Conservation (phyloP, 2,888 invertebrate species). For the Plagodis pulveraria region DNA sequence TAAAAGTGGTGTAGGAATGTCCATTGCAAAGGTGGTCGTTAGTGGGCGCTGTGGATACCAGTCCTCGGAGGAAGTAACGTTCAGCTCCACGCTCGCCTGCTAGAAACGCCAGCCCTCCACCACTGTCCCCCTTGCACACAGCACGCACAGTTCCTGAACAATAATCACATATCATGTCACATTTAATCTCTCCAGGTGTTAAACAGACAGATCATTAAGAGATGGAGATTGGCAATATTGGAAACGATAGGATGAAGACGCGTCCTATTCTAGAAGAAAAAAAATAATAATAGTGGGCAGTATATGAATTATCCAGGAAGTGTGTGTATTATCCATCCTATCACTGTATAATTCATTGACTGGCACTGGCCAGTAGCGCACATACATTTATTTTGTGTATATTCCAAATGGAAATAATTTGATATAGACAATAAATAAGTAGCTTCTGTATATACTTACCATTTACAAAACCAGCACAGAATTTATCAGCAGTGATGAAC, state of each 20-base stretch:
- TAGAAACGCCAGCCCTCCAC: slow-evolving; percentile 57
- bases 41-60: slow-evolving; percentile 51
- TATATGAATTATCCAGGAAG: too few relatives aligned
- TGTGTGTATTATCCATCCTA: not conserved
- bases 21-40: slow-evolving; percentile 23
- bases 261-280: too few relatives aligned
- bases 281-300: too few relatives aligned
- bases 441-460: slow-evolving; percentile 6
- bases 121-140: slow-evolving; percentile 64
- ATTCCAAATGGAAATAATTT: not conserved
- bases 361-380: too few relatives aligned
- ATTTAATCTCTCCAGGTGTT: not conserved
- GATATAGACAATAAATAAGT: not conserved
- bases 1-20: slow-evolving; percentile 21
- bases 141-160: slow-evolving; percentile 33
- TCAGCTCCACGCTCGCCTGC: slow-evolving; percentile 41
- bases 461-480: slow-evolving; percentile 33
- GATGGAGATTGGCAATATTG: too few relatives aligned
- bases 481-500: slow-evolving; percentile 29
- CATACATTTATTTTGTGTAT: not conserved
- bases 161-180: not conserved
- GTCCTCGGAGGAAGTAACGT: slow-evolving; percentile 58
- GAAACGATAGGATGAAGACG: too few relatives aligned
- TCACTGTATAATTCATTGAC: too few relatives aligned
- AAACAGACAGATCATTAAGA: not conserved